Evolutionary conservation across 1,140 invertebrate genomes (phyloP).

Genomic region (Eufriesea mexicana): DNA sequence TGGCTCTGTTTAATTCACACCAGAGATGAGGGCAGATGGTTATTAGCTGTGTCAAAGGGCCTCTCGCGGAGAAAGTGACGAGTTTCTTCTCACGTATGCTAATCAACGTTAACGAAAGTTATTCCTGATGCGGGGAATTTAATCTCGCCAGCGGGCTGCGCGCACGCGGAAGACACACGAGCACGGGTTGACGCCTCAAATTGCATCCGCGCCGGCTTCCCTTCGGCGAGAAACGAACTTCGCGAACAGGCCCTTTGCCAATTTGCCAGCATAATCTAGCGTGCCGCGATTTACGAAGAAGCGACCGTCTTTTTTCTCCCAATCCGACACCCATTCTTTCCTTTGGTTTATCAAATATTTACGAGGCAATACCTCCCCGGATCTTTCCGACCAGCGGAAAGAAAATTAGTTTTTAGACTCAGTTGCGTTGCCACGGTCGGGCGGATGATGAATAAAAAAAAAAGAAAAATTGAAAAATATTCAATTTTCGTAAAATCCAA

Average conservation of each 20-base stretch:
- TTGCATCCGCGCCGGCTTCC: conserved; percentile 5
- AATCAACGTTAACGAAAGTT: conserved; percentile 27
- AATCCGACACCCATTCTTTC: not conserved
- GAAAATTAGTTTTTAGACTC: too few species aligned
- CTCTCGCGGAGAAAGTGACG: conserved; percentile 17
- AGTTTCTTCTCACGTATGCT: conserved; percentile 33
- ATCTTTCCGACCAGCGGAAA: not conserved
- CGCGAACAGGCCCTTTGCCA: conserved; percentile 8
- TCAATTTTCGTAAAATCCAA: not conserved
- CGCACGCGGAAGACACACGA: not conserved
- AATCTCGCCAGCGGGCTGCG: not conserved
- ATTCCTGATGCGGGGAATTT: conserved; percentile 15
- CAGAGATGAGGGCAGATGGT: not conserved
- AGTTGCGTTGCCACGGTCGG: too few species aligned
- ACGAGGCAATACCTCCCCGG: not conserved
- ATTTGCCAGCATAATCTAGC: conserved; percentile 33
- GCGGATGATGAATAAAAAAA: too few species aligned
- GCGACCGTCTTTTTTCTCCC: not conserved
- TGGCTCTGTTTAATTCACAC: conserved; percentile 4
- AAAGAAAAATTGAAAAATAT: not conserved
- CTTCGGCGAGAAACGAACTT: conserved; percentile 11
- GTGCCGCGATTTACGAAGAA: not conserved
- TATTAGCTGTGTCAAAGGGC: conserved; percentile 20
- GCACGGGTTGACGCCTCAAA: not conserved
- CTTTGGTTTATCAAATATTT: not conserved